Evolutionary conservation across 1,140 invertebrate genomes (phyloP), one percentile per base, ranked within the genome.

Genomic region (Linepithema humile): DNA sequence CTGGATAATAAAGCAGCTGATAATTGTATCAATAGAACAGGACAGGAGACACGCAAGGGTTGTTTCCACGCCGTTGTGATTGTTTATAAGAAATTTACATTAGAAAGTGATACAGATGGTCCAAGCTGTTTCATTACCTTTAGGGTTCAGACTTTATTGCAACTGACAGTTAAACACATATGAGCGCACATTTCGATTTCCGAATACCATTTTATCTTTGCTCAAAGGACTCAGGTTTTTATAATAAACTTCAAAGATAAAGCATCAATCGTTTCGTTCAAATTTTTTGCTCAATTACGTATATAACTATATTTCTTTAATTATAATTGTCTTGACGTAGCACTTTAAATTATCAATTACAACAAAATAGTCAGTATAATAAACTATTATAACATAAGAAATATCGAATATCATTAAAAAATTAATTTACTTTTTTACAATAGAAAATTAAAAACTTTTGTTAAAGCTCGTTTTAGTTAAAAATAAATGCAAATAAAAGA

Each of bases 1-100:
- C 23, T 20, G 35, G 75, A 80, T 80, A 80, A 69, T 80, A 80
- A 80, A 80, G 64, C 65, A n/a, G 35, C 32, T 80, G 64, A 80
- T 57, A 80, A 70, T 80, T 80, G 57, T 57, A 55, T 80, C 35
- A 69, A 69, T 69, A 35, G 9, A 69, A 45, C 35, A 12, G 26
- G 6, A n/a, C 12, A 3, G 17, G 12, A 55, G 17, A 45, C 6
- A 80, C n/a, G n/a, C 55, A 48, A 2, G 6, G 9, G 6, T 70
- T 43, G 35, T 50, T 67, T 10, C 7, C 12, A 23, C 17, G 12
- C 23, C 10, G 38, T n/a, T 45, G 10, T 17, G 45, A 78, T 40
- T 53, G 26, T 67, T 67, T 55, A 67, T 55, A 40, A 55, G 20
- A 65, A 38, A 55, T 69, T 78, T 55, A 40, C 38, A 55, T 78